Evolutionary conservation across 35 echinoderm and acorn worm genomes (phyloP), one percentile per base, ranked within the genome.

Genomic region (Strongylocentrotus purpuratus): DNA sequence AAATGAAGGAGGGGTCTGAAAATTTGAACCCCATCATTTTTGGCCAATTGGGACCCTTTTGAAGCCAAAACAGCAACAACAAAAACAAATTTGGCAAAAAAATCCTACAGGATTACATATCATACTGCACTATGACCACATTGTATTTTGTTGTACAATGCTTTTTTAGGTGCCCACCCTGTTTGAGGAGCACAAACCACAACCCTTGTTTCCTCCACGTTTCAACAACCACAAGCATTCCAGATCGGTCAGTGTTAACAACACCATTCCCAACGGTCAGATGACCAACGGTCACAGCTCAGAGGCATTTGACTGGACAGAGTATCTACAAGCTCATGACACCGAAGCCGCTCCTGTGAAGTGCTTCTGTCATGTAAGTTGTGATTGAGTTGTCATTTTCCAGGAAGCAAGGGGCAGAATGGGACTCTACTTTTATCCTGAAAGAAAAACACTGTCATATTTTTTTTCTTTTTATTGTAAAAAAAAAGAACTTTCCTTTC

Each of bases 291-390:
- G 92, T 9, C 89, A 95, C 46, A 94, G 85, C 52, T 31, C 47
- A 9, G 70, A 94, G 48, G 86, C 45, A 12, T 99, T 99, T 86
- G 96, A 97, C 92, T 99, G 98, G 98, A 93, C 97, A n/a, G 86
- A 50, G 0, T 99, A 99, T 78, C 92, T 99, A 31, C 96, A 97
- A 85, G 86, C 85, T 18, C 95, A 96, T 25, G 88, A 97, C 33
- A 59, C 96, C 11, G 98, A 99, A 25, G 98, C 98, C 17, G 98
- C 98, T 20, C 95, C 98, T 12, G 94, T 97, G 14, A 94, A 93
- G 22, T 99, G 98, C 85, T 99, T 99, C 86, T 95, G 96, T 94
- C 98, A 99, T 95, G 98, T 99, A 96, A 99, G 98, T 78, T 13
- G 15, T 9, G 11, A 55, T 55, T 55, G 5, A 55, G 50, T 55